Conservation (phyloP, 2,888 invertebrate genomes). For the Scrobipalpa costella region DNA sequence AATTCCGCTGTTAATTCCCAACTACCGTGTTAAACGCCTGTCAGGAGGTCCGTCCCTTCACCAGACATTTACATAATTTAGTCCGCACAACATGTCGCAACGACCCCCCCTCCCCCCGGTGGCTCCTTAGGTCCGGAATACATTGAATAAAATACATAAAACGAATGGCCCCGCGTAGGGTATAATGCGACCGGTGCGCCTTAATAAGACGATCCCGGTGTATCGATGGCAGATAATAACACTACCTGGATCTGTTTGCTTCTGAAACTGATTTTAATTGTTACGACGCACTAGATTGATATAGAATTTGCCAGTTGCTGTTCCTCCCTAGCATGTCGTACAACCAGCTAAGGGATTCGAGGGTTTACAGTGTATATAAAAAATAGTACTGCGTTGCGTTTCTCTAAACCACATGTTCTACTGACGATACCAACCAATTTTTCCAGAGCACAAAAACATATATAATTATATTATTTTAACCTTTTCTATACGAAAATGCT, state of each 20-base stretch:
- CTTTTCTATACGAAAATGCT: no score
- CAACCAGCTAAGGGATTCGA: no score
- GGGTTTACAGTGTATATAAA: no score
- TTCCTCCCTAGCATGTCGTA: no score
- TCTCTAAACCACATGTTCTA: no score
- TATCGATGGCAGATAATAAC: slow-evolving; percentile 5
- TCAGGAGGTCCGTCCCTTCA: slow-evolving; percentile 26
- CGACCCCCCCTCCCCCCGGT: no score
- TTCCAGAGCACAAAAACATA: no score
- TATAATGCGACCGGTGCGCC: not conserved
- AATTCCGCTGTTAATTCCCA: slow-evolving; percentile 43
- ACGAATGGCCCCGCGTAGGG: slow-evolving; percentile 10
- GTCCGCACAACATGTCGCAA: slow-evolving; percentile 27
- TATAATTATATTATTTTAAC: no score
- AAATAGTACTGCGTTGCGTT: no score
- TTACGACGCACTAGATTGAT: not conserved
- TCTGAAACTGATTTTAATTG: not conserved
- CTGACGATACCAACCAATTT: no score
- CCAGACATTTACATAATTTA: slow-evolving; percentile 36
- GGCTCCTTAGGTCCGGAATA: slow-evolving; percentile 26
- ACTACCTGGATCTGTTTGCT: not conserved
- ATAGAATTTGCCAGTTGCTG: no score
- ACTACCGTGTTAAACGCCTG: slow-evolving; percentile 37
- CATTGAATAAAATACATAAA: slow-evolving; percentile 25
- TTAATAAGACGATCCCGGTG: slow-evolving; percentile 12